Conservation (phyloP, 1,140 invertebrate species). For the Ctenoplectra terminalis region DNA sequence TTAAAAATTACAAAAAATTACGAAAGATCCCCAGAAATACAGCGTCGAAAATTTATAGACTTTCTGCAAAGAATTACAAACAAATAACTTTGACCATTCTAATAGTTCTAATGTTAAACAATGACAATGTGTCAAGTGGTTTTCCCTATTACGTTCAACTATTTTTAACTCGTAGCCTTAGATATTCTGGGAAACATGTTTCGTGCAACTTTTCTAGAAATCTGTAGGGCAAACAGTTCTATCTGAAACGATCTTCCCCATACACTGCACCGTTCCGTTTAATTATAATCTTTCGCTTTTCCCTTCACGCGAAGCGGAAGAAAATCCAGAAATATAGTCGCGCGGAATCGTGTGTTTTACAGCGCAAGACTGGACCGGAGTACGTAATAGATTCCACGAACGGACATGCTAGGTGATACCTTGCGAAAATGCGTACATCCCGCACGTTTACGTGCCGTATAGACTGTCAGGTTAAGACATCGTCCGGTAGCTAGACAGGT, state of each 20-base stretch:
- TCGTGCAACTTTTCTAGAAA: background rate
- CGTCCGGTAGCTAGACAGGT: conserved; percentile 75
- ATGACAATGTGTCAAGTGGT: background rate
- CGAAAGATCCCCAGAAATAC: too few relatives aligned
- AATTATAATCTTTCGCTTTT: conserved; percentile 32
- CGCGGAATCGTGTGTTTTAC: conserved; percentile 33
- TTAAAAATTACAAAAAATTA: too few relatives aligned
- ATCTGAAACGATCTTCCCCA: background rate
- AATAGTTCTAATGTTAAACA: background rate
- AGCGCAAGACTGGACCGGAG: conserved; percentile 27
- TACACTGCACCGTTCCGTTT: background rate
- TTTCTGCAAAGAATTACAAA: too few relatives aligned
- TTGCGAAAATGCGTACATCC: conserved; percentile 69
- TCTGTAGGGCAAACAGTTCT: background rate
- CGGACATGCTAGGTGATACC: conserved; percentile 65
- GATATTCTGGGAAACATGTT: background rate
- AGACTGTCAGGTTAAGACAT: conserved; percentile 74
- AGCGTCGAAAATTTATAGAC: too few relatives aligned
- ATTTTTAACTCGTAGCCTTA: background rate
- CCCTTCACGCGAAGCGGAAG: conserved; percentile 9
- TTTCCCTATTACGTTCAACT: conserved; percentile 6
- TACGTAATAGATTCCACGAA: conserved; percentile 68
- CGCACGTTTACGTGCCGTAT: conserved; percentile 59
- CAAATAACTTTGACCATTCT: too few relatives aligned
- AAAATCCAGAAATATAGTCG: conserved; percentile 17